Base-by-base conservation (phyloP, 2,888 invertebrate species). In the Tachina fera region DNA sequence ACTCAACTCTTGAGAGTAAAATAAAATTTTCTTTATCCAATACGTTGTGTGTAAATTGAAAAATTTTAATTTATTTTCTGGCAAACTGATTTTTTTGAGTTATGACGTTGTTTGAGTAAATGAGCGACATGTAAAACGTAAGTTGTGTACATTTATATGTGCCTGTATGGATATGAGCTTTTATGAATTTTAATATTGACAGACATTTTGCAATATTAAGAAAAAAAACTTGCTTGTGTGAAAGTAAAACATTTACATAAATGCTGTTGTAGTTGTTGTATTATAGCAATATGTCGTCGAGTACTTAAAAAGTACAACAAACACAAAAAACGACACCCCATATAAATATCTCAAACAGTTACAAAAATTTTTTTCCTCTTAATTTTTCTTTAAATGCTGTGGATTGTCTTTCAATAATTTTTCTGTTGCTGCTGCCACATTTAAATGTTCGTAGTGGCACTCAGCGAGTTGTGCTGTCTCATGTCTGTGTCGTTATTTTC, bases 281-380 rank as follows among this genome's bases (percentile, higher is more conserved):
- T 80, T 86, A 83, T 86, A 83, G 86, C 79, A 83, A 86, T 86
- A 80, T 83, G 86, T 86, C 83, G 79, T 80, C 79, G 76, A 68
- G 70, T 78, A 85, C 63, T 78, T 81, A 74, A 81, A 84, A 68
- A 67, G 16, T 70, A 83, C 51, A 72, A 68, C 67, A 78, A 63
- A 47, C 31, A 49, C 31, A 49, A 61, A 22, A 65, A 75, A 71
- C 61, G 72, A 77, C 76, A 80, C 39, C 65, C 60, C 39, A 78
- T 72, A 83, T 78, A 76, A 79, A 79, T 79, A 71, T 72, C 56
- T 72, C 2, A 65, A 72, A 72, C 11, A 72, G 41, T 45, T 22
- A 63, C 51, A 63, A 22, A 63, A 51, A 22, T 47, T 47, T 63
- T 70, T 14, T 56, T 67, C 43, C 16, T 80, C 61, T 68, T 75